Conservation (phyloP, 2,888 invertebrate species). For the Entomobrya proxima region DNA sequence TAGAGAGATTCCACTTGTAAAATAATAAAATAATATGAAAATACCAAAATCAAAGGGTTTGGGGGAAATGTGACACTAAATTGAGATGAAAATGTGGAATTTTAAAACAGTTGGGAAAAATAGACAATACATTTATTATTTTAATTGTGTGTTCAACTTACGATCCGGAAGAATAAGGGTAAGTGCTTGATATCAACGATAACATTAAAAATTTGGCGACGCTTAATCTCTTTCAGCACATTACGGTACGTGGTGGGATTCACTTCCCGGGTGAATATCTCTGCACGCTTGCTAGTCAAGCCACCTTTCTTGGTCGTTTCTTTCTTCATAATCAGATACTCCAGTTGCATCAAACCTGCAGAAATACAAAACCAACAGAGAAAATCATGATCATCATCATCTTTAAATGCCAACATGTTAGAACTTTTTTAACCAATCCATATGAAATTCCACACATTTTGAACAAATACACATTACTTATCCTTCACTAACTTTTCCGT, state of each 20-base stretch:
- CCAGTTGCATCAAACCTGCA: slow-evolving; percentile 79
- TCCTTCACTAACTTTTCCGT: too few relatives aligned
- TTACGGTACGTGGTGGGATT: slow-evolving; percentile 84
- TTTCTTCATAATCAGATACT: slow-evolving; percentile 82
- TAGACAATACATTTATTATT: too few relatives aligned
- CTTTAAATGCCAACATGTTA: background rate
- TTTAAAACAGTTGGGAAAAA: too few relatives aligned
- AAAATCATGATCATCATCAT: slow-evolving; percentile 18
- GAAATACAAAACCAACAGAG: slow-evolving; percentile 54
- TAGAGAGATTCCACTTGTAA: too few relatives aligned
- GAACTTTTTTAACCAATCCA: background rate
- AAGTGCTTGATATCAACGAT: slow-evolving; percentile 91
- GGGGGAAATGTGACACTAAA: too few relatives aligned
- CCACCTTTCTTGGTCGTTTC: slow-evolving; percentile 80
- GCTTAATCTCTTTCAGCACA: slow-evolving; percentile 88
- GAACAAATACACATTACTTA: too few relatives aligned
- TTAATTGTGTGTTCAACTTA: slow-evolving; percentile 79
- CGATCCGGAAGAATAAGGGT: slow-evolving; percentile 89
- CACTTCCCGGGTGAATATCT: slow-evolving; percentile 84
- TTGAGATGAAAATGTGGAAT: too few relatives aligned
- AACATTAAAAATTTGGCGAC: slow-evolving; percentile 90
- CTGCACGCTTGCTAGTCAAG: slow-evolving; percentile 80
- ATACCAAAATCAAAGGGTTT: too few relatives aligned
- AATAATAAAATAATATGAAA: too few relatives aligned
- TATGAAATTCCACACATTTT: too few relatives aligned